Percentiles rank a stretch among this genome's conserved stretches.
phyloP scores from a whole-genome alignment of 2,113 vertebrate species.

The Prionailurus bengalensis region DNA sequence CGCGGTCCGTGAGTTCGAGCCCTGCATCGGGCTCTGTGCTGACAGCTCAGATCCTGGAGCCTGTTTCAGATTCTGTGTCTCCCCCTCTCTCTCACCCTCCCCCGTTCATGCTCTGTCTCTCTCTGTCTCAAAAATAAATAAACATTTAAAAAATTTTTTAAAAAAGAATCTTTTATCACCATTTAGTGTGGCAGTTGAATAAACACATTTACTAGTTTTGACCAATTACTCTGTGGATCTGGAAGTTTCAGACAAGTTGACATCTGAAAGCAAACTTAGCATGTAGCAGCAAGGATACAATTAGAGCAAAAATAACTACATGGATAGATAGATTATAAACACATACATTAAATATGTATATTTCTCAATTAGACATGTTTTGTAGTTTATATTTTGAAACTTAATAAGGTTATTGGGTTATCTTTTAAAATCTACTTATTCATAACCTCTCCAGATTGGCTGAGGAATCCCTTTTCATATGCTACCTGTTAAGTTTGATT shows the following conservation, averaged over 20 bases:
- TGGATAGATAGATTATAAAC: not conserved
- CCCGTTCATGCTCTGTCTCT: no score
- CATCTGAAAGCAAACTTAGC: constrained; percentile 27
- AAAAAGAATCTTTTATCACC: not conserved
- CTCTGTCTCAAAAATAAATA: no score
- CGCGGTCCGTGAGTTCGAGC: no score
- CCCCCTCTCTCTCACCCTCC: no score
- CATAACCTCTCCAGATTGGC: not conserved
- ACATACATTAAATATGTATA: not conserved
- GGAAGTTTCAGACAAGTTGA: constrained; percentile 1
- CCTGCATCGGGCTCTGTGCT: fast-evolving
- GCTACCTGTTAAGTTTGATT: constrained; percentile 16
- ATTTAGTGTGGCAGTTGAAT: not conserved
- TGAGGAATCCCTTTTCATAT: not conserved
- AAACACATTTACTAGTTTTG: not conserved
- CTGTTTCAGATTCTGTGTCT: no score
- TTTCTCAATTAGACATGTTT: not conserved
- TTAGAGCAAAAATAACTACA: not conserved
- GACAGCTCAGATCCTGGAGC: no score
- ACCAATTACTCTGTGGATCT: not conserved
- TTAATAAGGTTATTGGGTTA: not conserved
- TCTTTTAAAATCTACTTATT: constrained; percentile 46
- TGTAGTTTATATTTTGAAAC: constrained; percentile 32
- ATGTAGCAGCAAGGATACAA: not conserved
- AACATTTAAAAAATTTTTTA: no score